phyloP scores from a whole-genome alignment of 2,888 invertebrate genomes.

The Brachypalpus laphriformis region DNA sequence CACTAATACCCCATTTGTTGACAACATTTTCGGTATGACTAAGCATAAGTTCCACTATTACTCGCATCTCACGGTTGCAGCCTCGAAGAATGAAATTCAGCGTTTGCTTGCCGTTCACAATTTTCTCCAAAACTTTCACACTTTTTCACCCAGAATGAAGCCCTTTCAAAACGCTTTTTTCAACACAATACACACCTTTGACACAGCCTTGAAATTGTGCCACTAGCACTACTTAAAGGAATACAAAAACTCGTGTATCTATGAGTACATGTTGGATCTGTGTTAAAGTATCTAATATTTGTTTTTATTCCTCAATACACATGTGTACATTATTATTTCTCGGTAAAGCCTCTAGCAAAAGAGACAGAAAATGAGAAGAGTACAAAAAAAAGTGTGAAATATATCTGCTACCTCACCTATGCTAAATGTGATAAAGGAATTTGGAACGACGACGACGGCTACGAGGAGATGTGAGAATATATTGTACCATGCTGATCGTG shows the following conservation, averaged over 20 bases:
- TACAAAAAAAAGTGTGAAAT: constrained; percentile 42
- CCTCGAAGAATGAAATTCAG: background rate
- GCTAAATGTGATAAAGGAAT: constrained; percentile 38
- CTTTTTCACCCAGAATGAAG: constrained; percentile 5
- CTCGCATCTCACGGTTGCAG: background rate
- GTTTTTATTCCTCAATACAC: constrained; percentile 13
- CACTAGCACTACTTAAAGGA: background rate
- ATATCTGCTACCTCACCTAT: constrained; percentile 47
- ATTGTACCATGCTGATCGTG: constrained; percentile 13
- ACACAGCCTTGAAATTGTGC: constrained; percentile 23
- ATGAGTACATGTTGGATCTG: constrained; percentile 14
- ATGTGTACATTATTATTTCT: constrained; percentile 21
- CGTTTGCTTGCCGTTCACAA: background rate
- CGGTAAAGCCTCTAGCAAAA: constrained; percentile 11
- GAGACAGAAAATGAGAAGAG: constrained; percentile 10
- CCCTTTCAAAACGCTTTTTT: constrained; percentile 5
- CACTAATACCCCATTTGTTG: background rate
- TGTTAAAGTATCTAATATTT: constrained; percentile 17
- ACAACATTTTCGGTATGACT: background rate
- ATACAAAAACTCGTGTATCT: constrained; percentile 15
- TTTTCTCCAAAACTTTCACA: constrained; percentile 14
- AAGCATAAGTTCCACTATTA: background rate
- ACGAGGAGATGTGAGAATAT: constrained; percentile 11
- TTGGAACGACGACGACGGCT: constrained; percentile 21
- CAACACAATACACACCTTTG: constrained; percentile 28